Evolutionary conservation across 2,797 vertebrate species (phyloP).

Genomic region (Tolypeutes matacus): DNA sequence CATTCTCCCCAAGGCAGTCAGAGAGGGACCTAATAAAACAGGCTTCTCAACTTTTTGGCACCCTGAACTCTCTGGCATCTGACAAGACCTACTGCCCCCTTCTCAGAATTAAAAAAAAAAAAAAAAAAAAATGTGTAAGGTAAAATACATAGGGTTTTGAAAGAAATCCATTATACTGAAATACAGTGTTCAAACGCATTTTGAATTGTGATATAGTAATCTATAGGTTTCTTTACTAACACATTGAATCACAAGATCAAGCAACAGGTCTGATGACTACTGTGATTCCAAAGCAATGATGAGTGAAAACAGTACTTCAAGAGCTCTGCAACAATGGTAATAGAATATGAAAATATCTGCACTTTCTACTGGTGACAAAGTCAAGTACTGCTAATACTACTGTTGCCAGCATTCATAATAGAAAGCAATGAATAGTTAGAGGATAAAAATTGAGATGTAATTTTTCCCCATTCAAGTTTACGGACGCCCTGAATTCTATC

Average conservation of each 20-base stretch:
- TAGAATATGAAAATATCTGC: neutral
- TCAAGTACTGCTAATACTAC: neutral
- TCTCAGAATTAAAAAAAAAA: constrained; percentile 36
- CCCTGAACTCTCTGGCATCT: neutral
- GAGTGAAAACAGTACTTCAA: constrained; percentile 21
- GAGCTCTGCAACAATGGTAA: neutral
- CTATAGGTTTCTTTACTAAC: constrained; percentile 25
- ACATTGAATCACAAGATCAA: constrained; percentile 1
- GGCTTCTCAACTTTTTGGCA: neutral
- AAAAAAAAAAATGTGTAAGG: neutral
- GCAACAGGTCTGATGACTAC: neutral
- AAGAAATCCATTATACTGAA: constrained; percentile 25
- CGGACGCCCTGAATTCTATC: neutral
- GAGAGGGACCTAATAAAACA: neutral
- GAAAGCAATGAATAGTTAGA: neutral
- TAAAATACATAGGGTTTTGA: neutral
- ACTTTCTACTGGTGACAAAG: neutral
- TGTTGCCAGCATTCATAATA: neutral
- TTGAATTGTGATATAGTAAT: neutral
- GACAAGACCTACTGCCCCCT: neutral
- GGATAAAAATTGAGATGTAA: neutral
- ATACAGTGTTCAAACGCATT: neutral
- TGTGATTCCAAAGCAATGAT: constrained; percentile 13
- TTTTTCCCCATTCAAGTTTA: neutral
- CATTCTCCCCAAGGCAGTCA: neutral